A percentile compares a stretch with the other conserved stretches of the same genome.
Evolutionary conservation across 2,797 vertebrate genomes (phyloP).

Genomic region (Gobionotothen gibberifrons): DNA sequence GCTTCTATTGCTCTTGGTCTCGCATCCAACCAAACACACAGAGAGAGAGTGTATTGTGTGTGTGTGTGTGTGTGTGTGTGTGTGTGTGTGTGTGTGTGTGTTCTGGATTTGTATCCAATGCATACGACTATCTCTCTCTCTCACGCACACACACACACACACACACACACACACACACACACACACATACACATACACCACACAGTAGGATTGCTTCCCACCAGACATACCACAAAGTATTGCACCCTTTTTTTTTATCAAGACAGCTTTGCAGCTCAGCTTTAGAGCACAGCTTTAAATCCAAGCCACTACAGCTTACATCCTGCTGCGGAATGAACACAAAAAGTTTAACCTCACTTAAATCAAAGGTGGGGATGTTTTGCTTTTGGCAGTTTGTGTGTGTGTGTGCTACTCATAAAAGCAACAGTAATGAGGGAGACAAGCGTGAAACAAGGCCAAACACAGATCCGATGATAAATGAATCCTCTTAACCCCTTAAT

Average conservation of each 20-base stretch:
- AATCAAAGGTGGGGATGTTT: slow-evolving; percentile 15
- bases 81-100: too few species aligned
- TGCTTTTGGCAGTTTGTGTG: slow-evolving; percentile 7
- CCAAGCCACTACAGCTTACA: slow-evolving; percentile 12
- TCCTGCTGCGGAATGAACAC: slow-evolving; percentile 15
- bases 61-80: too few species aligned
- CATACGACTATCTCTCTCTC: too few species aligned
- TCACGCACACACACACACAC: not conserved
- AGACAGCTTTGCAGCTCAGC: slow-evolving; percentile 27
- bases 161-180: not conserved
- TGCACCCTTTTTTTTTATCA: slow-evolving; percentile 3
- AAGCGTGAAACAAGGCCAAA: slow-evolving; percentile 30
- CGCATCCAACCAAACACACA: not conserved
- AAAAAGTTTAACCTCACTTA: slow-evolving; percentile 14
- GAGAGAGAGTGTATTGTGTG: too few species aligned
- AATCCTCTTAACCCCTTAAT: slow-evolving; percentile 11
- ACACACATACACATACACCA: not conserved
- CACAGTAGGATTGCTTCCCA: not conserved
- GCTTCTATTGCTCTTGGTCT: slow-evolving; percentile 2
- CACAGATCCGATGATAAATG: slow-evolving; percentile 16
- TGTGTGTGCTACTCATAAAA: slow-evolving; percentile 16
- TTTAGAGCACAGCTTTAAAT: slow-evolving; percentile 27
- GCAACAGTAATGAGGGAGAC: slow-evolving; percentile 11
- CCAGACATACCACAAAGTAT: not conserved
- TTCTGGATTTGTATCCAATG: too few species aligned